Percentiles rank a stretch among this genome's conserved stretches.
Conservation (phyloP, 2,797 vertebrate genomes). For the Bufotes viridis region DNA sequence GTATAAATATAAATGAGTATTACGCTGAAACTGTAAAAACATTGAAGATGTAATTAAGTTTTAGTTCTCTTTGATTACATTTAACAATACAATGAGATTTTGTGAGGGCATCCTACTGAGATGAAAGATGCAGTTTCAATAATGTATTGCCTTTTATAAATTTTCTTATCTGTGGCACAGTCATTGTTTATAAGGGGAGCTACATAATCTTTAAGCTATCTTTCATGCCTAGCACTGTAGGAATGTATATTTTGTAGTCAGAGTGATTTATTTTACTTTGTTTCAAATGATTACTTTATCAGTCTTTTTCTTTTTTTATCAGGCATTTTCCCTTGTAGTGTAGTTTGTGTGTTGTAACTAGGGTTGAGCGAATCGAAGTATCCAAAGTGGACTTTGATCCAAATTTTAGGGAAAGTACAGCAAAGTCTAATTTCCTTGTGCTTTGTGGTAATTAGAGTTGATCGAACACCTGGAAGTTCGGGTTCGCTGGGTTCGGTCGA, state of each 20-base stretch:
- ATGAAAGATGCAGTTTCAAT: constrained; percentile 2
- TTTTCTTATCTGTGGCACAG: neutral
- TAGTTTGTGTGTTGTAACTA: too few species aligned
- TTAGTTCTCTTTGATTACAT: constrained; percentile 11
- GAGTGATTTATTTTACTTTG: neutral
- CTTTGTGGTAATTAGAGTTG: too few species aligned
- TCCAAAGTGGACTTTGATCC: too few species aligned
- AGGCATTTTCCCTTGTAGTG: too few species aligned
- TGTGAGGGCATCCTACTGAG: neutral
- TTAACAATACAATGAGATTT: neutral
- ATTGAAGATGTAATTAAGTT: constrained; percentile 1
- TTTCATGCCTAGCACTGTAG: neutral
- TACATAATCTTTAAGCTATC: neutral
- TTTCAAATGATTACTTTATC: too few species aligned
- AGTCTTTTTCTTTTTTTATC: too few species aligned
- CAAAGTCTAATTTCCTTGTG: too few species aligned
- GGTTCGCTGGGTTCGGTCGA: too few species aligned
- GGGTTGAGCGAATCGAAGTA: too few species aligned
- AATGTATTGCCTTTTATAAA: constrained; percentile 16
- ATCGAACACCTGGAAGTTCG: too few species aligned
- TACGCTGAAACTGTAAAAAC: constrained; percentile 1
- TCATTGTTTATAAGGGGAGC: neutral
- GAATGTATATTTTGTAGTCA: neutral
- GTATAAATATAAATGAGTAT: neutral
- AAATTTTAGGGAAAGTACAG: too few species aligned